phyloP scores from a whole-genome alignment of 2,888 invertebrate species.

The Torymus auratus region DNA sequence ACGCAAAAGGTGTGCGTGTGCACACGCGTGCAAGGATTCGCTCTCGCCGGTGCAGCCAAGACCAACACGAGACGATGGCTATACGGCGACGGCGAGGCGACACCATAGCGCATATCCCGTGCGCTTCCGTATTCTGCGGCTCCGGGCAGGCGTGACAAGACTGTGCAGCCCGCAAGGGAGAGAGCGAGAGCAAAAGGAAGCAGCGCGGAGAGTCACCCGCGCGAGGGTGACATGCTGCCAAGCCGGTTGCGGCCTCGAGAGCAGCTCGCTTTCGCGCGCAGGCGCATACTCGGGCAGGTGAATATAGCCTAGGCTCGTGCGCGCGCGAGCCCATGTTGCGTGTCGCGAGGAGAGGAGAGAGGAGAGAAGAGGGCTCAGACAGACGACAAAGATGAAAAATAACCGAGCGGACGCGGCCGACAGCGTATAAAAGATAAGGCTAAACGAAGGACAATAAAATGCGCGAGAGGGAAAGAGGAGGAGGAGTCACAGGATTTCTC shows the following conservation, averaged over 20 bases:
- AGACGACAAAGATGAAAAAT: constrained; percentile 49
- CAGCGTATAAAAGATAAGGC: constrained; percentile 30
- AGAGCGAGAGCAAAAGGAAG: constrained; percentile 65
- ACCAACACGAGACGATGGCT: background rate
- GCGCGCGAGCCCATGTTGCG: constrained; percentile 42
- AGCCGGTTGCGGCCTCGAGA: constrained; percentile 72
- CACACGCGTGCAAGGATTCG: no score
- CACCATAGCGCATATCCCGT: constrained; percentile 47
- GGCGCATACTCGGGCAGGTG: constrained; percentile 71
- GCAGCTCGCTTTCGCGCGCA: constrained; percentile 44
- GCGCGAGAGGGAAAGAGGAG: background rate
- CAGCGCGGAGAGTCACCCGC: constrained; percentile 73
- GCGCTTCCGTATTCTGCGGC: constrained; percentile 60
- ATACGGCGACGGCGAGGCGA: constrained; percentile 45
- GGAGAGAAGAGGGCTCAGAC: constrained; percentile 8
- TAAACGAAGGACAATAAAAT: constrained; percentile 49
- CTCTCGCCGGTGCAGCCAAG: background rate
- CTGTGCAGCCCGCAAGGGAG: constrained; percentile 60
- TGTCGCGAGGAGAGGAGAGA: constrained; percentile 22
- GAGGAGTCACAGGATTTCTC: background rate
- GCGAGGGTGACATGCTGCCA: constrained; percentile 76
- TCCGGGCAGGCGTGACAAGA: constrained; percentile 73
- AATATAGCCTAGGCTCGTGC: constrained; percentile 67
- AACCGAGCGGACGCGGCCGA: background rate
- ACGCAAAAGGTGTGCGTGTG: constrained; percentile 5